Conservation (phyloP, 2,113 vertebrate species). For the Typhlomys cinereus region DNA sequence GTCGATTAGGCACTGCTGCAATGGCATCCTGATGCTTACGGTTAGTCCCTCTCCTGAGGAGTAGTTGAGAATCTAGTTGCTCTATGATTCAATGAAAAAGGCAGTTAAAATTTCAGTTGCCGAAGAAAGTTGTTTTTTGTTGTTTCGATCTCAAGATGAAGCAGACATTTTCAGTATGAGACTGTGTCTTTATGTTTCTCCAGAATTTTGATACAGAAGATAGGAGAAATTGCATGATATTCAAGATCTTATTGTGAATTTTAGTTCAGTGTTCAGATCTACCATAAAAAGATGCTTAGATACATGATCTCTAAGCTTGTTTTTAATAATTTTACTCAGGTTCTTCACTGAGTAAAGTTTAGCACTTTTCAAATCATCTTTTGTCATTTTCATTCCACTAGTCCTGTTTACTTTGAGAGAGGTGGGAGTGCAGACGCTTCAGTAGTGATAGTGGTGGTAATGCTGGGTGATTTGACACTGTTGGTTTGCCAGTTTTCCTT, state of each 20-base stretch:
- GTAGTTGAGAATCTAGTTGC: neutral
- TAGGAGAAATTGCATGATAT: conserved; percentile 25
- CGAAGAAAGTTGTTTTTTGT: neutral
- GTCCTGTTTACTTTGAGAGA: conserved; percentile 61
- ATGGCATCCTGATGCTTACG: neutral
- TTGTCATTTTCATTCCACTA: conserved; percentile 63
- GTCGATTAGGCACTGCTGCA: conserved; percentile 12
- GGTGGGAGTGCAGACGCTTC: conserved; percentile 41
- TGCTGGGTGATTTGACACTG: conserved; percentile 61
- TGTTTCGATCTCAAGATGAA: neutral
- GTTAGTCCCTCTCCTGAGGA: neutral
- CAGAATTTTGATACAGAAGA: neutral
- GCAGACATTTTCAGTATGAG: conserved; percentile 50
- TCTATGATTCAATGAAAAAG: neutral
- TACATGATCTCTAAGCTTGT: conserved; percentile 36
- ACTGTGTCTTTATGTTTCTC: conserved; percentile 13
- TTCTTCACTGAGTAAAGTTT: conserved; percentile 51
- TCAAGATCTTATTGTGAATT: conserved; percentile 38
- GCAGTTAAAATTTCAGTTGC: conserved; percentile 16
- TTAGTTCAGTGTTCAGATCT: conserved; percentile 52
- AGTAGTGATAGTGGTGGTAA: conserved; percentile 33
- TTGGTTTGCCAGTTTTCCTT: conserved; percentile 69
- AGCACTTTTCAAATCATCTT: conserved; percentile 56
- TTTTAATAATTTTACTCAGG: conserved; percentile 47
- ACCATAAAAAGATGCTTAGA: conserved; percentile 15